Evolutionary conservation across 2,797 vertebrate species (phyloP), one percentile per base, ranked within the genome.

Genomic region (Lacerta viridis): DNA sequence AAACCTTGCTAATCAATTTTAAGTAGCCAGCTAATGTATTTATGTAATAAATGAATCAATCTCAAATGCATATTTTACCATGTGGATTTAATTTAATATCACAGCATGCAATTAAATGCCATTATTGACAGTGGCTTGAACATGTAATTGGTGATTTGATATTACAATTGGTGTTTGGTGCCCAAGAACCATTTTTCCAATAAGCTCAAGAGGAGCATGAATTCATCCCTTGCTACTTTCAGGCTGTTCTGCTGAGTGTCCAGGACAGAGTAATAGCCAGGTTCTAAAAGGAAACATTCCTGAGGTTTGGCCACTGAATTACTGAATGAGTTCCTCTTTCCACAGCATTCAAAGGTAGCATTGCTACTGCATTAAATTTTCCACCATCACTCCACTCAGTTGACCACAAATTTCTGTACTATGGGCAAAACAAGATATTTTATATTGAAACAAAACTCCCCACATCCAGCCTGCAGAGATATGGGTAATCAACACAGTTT

Each of bases 41-140:
- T 95, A 87, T 86, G 27, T 89, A 91, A 94, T 93, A 94, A 94
- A 93, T 85, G 91, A 94, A 96, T 94, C 93, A 91, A 93, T 96
- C 84, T 93, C 90, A 94, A 93, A 92, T 87, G 75, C 61, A 83
- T 90, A 88, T 92, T 90, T 89, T 91, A 88, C 27, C 36, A 87
- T 93, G 92, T 93, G 82, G 82, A 83, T 84, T 95, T 82, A 95
- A 93, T 91, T 92, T 93, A 94, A 90, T 90, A 93, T 43, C 23
- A 18, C 75, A 89, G n/a, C 33, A 59, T 92, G 66, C 78, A 93
- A 94, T 93, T 94, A 94, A 91, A 33, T 87, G 77, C 83, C 41
- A 91, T 88, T 90, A 90, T 83, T 95, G 88, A 93, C 86, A 92
- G 71, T 50, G 9, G 3, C 92, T 92, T 93, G 75, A 93, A 87